Percentiles rank a stretch among this genome's conserved stretches.
Evolutionary conservation across 2,113 vertebrate genomes (phyloP).

Genomic region (Rhipidura dahli): DNA sequence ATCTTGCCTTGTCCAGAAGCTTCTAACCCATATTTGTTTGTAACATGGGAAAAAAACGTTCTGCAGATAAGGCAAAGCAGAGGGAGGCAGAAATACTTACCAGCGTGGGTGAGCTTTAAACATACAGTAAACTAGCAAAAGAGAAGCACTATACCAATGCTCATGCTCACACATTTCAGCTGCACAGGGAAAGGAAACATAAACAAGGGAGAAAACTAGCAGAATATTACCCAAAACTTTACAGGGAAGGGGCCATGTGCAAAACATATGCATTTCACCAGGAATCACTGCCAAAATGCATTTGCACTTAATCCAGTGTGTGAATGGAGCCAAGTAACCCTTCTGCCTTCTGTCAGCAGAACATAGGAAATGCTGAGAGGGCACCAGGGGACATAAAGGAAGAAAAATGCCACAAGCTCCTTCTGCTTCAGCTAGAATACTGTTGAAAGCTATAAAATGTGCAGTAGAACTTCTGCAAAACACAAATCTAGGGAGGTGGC

Average conservation of each 20-base stretch:
- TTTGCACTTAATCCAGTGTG: not conserved
- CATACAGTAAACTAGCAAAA: not conserved
- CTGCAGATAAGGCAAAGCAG: not conserved
- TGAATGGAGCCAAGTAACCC: not conserved
- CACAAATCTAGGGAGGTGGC: not conserved
- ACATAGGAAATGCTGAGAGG: not conserved
- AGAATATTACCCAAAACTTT: not conserved
- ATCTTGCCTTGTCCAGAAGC: not conserved
- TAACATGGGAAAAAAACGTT: not conserved
- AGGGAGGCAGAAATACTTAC: not conserved
- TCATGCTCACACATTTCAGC: not conserved
- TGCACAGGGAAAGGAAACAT: not conserved
- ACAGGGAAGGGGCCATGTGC: not conserved
- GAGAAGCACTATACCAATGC: not conserved
- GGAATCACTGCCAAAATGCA: not conserved
- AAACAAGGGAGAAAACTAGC: not conserved
- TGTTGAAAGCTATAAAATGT: not conserved
- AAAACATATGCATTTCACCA: not conserved
- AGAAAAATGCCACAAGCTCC: not conserved
- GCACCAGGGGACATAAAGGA: not conserved
- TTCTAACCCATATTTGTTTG: not conserved
- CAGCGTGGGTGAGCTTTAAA: not conserved
- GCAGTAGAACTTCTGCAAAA: not conserved
- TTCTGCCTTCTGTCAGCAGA: slow-evolving; percentile 15
- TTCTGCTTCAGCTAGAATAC: not conserved